Evolutionary conservation across 2,888 invertebrate genomes (phyloP).

Genomic region (Cephus pulcher): DNA sequence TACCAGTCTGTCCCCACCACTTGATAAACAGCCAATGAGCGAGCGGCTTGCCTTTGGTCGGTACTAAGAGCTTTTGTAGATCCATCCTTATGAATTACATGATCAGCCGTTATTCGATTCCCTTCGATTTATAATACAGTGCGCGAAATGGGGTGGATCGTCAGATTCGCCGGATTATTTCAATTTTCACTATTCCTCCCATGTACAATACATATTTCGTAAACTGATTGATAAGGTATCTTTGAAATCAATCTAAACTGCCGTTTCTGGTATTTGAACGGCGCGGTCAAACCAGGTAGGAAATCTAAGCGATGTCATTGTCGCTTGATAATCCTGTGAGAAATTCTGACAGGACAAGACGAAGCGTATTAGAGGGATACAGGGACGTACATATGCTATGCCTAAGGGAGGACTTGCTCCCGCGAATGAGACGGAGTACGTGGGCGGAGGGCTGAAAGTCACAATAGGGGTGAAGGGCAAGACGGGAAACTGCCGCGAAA

Average conservation of each 20-base stretch:
- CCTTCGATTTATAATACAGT: too few relatives aligned
- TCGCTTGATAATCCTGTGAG: neutral
- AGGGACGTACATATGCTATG: neutral
- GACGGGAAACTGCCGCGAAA: neutral
- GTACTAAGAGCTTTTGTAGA: too few relatives aligned
- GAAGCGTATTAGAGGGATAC: neutral
- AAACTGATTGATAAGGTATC: neutral
- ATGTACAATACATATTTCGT: neutral
- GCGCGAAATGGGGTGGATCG: too few relatives aligned
- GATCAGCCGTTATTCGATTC: too few relatives aligned
- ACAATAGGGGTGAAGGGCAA: neutral
- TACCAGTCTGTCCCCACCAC: too few relatives aligned
- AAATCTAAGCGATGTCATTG: neutral
- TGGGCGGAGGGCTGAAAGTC: neutral
- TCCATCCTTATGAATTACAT: too few relatives aligned
- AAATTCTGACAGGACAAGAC: neutral
- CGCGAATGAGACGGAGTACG: neutral
- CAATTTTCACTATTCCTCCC: neutral
- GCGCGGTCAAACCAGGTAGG: neutral
- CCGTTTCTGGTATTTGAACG: neutral
- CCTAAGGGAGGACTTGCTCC: neutral
- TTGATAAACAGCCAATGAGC: too few relatives aligned
- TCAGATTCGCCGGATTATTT: too few relatives aligned
- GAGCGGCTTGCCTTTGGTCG: too few relatives aligned
- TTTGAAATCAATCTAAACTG: neutral